phyloP scores from a whole-genome alignment of 1,140 invertebrate genomes.

The Globodera rostochiensis region DNA sequence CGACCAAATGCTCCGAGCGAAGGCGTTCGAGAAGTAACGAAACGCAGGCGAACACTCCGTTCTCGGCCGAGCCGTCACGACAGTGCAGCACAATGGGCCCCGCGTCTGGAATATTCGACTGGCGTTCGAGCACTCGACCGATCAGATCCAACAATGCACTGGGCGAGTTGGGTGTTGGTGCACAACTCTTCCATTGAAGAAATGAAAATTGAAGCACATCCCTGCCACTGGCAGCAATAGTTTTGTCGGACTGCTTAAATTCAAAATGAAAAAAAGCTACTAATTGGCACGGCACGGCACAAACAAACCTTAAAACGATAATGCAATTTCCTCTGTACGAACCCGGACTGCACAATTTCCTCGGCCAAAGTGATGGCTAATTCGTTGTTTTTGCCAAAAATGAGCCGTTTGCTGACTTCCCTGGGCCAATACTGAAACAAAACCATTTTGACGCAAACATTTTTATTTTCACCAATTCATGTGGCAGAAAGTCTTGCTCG shows the following conservation, averaged over 20 bases:
- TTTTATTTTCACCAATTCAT: constrained; percentile 52
- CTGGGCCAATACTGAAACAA: constrained; percentile 60
- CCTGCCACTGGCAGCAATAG: constrained; percentile 26
- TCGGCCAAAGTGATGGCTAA: constrained; percentile 39
- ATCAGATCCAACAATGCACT: constrained; percentile 55
- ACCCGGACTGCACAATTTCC: constrained; percentile 41
- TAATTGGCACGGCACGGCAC: background rate
- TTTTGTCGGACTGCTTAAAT: constrained; percentile 34
- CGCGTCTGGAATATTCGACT: constrained; percentile 45
- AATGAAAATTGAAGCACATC: constrained; percentile 52
- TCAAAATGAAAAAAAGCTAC: constrained; percentile 6
- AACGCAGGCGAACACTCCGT: constrained; percentile 67
- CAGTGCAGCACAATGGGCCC: constrained; percentile 63
- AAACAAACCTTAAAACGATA: constrained; percentile 52
- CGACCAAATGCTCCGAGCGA: constrained; percentile 68
- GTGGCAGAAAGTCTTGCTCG: constrained; percentile 76
- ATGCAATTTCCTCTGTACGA: constrained; percentile 44
- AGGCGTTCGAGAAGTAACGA: constrained; percentile 67
- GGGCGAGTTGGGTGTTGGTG: constrained; percentile 39
- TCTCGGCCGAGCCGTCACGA: constrained; percentile 65
- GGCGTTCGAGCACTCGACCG: constrained; percentile 54
- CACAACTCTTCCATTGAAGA: constrained; percentile 42
- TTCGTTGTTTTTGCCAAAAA: constrained; percentile 54
- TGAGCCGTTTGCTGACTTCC: constrained; percentile 24
- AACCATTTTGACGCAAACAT: background rate